Conservation (phyloP, 2,888 invertebrate species). For the Tricholauxania praeusta region DNA sequence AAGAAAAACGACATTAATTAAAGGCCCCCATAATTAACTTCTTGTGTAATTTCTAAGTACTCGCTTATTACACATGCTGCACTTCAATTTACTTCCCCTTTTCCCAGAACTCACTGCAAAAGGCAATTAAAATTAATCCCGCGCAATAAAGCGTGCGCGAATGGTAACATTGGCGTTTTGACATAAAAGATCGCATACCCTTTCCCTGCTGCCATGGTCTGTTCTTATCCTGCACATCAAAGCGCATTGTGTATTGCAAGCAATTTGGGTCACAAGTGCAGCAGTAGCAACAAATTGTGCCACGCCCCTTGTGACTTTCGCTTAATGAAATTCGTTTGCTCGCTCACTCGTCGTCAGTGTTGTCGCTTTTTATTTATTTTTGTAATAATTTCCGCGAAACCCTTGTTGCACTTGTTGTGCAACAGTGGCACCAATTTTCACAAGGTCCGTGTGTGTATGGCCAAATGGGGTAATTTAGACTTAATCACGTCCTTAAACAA, state of each 20-base stretch:
- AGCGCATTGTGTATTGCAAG: constrained; percentile 7
- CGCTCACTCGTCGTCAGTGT: constrained; percentile 10
- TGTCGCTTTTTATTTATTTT: constrained; percentile 29
- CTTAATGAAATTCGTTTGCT: constrained; percentile 9
- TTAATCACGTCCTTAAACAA: constrained; percentile 3
- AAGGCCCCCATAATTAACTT: no score
- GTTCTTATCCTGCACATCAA: constrained; percentile 9
- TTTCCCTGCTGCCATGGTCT: neutral
- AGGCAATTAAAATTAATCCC: constrained; percentile 13
- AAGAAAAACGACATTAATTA: no score
- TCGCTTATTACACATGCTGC: neutral
- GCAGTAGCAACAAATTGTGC: neutral
- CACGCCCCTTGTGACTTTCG: constrained; percentile 3
- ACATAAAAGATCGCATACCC: neutral
- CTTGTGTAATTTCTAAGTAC: neutral
- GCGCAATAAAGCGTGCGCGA: constrained; percentile 1
- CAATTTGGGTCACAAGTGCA: constrained; percentile 13
- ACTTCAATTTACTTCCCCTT: neutral
- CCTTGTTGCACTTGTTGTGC: constrained; percentile 2
- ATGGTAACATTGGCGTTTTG: no score
- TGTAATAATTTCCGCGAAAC: constrained; percentile 20
- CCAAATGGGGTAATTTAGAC: constrained; percentile 13
- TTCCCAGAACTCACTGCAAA: neutral
- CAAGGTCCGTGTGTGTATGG: neutral
- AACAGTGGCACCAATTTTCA: constrained; percentile 10